Conservation (phyloP, 2,113 vertebrate genomes). For the Tenebrosternarchus preto region DNA sequence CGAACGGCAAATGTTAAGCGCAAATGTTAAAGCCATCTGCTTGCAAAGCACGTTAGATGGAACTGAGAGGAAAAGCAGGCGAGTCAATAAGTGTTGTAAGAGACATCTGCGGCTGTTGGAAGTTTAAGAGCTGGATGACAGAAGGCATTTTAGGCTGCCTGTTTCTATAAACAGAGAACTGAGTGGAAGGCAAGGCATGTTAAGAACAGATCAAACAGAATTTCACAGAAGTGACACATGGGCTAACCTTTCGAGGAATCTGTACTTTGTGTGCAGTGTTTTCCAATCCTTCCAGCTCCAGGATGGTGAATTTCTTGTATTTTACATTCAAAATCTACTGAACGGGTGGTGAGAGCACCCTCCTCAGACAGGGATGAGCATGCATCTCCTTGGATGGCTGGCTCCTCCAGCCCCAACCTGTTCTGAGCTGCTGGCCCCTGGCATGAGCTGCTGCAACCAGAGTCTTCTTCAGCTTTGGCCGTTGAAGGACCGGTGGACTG, state of each 20-base stretch:
- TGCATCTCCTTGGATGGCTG: neutral
- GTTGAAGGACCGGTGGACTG: neutral
- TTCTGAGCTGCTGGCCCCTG: too few relatives aligned
- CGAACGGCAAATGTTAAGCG: neutral
- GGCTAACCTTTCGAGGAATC: slow-evolving; percentile 10
- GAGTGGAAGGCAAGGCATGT: neutral
- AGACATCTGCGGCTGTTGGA: neutral
- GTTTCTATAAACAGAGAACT: neutral
- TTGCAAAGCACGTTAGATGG: neutral
- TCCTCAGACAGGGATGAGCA: slow-evolving; percentile 14
- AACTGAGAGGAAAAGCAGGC: slow-evolving; percentile 1
- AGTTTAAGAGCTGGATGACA: neutral
- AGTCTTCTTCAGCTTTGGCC: slow-evolving; percentile 32
- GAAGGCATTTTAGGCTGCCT: neutral
- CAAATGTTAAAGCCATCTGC: neutral
- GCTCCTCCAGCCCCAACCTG: neutral
- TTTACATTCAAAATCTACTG: neutral
- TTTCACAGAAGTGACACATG: neutral
- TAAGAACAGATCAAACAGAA: neutral
- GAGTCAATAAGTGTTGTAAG: neutral
- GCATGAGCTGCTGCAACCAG: too few relatives aligned
- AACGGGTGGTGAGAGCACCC: neutral
- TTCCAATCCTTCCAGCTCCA: neutral
- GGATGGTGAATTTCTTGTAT: neutral
- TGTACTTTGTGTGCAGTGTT: neutral